A percentile compares a stretch with the other conserved stretches of the same genome.
Conservation (phyloP, 2,888 invertebrate species). For the Microctonus hyperodae region DNA sequence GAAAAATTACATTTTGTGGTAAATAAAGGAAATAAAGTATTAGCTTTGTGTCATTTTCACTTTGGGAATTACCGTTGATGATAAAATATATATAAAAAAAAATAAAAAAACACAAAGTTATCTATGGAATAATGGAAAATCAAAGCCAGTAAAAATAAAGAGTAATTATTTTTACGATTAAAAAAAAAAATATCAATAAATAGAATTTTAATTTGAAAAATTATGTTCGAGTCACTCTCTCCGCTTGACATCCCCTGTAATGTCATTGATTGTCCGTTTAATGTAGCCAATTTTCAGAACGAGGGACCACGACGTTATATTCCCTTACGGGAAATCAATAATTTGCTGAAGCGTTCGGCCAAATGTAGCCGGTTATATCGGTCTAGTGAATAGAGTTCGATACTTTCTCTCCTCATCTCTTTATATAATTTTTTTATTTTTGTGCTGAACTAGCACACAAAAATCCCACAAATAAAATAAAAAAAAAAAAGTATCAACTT, state of each 20-base stretch:
- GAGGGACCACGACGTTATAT: conserved; percentile 2
- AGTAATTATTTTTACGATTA: background rate
- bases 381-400: background rate
- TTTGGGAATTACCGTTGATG: too few species aligned
- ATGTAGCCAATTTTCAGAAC: conserved; percentile 9
- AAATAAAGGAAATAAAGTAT: background rate
- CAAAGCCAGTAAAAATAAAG: background rate
- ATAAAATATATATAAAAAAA: background rate
- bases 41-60: too few species aligned
- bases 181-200: conserved; percentile 7
- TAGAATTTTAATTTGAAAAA: background rate
- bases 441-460: background rate
- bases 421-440: background rate
- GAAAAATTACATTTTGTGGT: conserved; percentile 10
- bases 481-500: background rate
- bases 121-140: background rate
- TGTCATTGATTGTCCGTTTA: conserved; percentile 9
- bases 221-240: background rate
- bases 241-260: conserved; percentile 5
- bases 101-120: background rate
- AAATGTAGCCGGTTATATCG: conserved; percentile 24
- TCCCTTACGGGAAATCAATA: conserved; percentile 28
- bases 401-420: background rate
- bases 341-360: conserved; percentile 27
- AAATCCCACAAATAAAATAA: background rate